These are phyloP conservation scores for Brenthis daphne DNA, from an alignment of 2,888 invertebrate genomes.

Conservation along the genomic window DNA sequence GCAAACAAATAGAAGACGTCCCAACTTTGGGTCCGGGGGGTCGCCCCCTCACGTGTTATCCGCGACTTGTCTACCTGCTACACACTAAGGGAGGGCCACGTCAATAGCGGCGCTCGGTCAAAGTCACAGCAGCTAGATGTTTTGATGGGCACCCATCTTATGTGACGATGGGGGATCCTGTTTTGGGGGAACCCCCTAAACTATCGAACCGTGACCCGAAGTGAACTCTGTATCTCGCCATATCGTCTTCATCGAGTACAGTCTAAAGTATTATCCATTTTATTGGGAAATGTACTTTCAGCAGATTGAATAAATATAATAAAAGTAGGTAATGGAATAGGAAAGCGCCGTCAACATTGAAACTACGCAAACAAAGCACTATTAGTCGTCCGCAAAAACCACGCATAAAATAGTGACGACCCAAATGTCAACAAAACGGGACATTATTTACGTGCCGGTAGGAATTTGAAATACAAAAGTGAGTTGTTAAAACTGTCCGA, in stretches of 20 bases:
- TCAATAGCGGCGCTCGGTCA: constrained; percentile 55
- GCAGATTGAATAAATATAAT: background rate
- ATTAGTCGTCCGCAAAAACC: constrained; percentile 7
- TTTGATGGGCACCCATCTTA: constrained; percentile 32
- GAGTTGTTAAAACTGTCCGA: constrained; percentile 47
- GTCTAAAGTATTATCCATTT: background rate
- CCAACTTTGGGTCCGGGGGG: constrained; percentile 38
- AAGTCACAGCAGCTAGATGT: constrained; percentile 53
- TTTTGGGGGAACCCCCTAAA: constrained; percentile 15
- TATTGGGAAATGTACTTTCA: background rate
- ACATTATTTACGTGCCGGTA: constrained; percentile 40
- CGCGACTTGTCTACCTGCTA: constrained; percentile 56
- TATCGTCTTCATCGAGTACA: background rate
- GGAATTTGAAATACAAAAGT: constrained; percentile 45
- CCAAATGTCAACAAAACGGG: constrained; percentile 37
- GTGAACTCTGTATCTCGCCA: constrained; percentile 13
- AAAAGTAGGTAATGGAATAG: constrained; percentile 11
- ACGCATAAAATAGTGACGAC: constrained; percentile 21
- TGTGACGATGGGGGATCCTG: constrained; percentile 19
- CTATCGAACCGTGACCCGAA: constrained; percentile 29
- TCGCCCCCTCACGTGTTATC: constrained; percentile 51
- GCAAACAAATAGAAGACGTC: constrained; percentile 56
- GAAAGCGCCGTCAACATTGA: constrained; percentile 1
- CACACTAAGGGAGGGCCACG: constrained; percentile 53
- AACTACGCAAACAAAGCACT: constrained; percentile 14